phyloP scores from a whole-genome alignment of 2,888 invertebrate genomes.

The Mythimna ferrago region DNA sequence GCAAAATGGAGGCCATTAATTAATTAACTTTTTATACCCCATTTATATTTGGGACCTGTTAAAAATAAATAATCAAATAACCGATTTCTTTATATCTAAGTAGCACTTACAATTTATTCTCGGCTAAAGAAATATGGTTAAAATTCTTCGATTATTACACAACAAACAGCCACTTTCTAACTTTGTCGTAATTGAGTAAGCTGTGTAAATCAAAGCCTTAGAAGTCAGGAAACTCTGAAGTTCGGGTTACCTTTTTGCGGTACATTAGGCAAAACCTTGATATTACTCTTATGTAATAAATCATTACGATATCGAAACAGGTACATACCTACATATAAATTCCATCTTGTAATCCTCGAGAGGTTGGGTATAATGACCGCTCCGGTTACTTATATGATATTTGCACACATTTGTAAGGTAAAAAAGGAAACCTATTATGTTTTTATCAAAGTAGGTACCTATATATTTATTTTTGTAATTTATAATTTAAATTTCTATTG shows the following conservation, averaged over 20 bases:
- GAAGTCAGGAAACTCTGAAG: conserved; percentile 42
- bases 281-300: conserved; percentile 46
- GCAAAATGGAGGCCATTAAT: neutral
- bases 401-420: neutral
- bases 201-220: conserved; percentile 55
- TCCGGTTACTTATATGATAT: neutral
- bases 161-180: conserved; percentile 42
- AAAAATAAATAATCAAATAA: neutral
- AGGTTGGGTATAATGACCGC: neutral
- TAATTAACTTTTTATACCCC: neutral
- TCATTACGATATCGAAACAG: conserved; percentile 28
- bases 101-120: neutral
- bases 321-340: conserved; percentile 6
- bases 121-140: conserved; percentile 19
- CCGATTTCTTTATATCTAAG: neutral
- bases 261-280: conserved; percentile 52
- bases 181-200: conserved; percentile 55
- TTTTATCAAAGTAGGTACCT: too few relatives aligned
- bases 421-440: neutral
- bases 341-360: neutral
- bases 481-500: too few relatives aligned
- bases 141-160: conserved; percentile 7
- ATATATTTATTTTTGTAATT: too few relatives aligned
- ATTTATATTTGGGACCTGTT: neutral
- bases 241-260: conserved; percentile 53